Base-by-base conservation (phyloP, 1,140 invertebrate species). In the Drosophila parvula region DNA sequence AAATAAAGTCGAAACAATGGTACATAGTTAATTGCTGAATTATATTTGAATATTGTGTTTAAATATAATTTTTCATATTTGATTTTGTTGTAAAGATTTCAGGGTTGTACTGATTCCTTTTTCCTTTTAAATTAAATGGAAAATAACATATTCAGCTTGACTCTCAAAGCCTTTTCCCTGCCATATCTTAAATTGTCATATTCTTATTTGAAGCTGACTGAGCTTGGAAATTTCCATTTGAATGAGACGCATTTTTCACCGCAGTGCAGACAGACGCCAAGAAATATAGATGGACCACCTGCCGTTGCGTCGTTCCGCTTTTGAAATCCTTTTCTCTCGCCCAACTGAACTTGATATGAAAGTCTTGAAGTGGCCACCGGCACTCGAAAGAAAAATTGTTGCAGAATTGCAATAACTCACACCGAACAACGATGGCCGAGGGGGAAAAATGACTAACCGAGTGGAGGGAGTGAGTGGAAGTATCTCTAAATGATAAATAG, bases 381-480 rank as follows among this genome's bases (percentile, higher is more conserved):
- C 80, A 82, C 51, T 74, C 53, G 50, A 55, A 74, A 88, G 83
- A 79, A 89, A 89, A 88, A 83, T 88, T 89, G 79, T 89, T 78
- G 74, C 83, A 83, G 79, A 88, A 88, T 86, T 86, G 83, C 83
- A 88, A 89, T 88, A 88, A 86, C 83, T 88, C 79, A 78, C 75
- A 71, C 75, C 65, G 40, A 40, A 40, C 14, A 56, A 34, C 12
- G 32, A 18, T 4, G 28, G 47, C 30, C 22, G 14, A n/a, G 30
- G 14, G 22, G 45, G 53, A 74, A 74, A 48, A 60, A 73, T 81
- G 74, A 74, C 74, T 78, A 78, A 81, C 79, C 78, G 75, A 65
- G 43, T 47, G 5, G 51, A 4, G 34, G 40, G 16, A 6, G 32
- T 28, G 64, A 50, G 64, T 55, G 62, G 50, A 55, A 55, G 51